Evolutionary conservation across 2,797 vertebrate species (phyloP), one percentile per base, ranked within the genome.

Genomic region (Gobio occitaniae): DNA sequence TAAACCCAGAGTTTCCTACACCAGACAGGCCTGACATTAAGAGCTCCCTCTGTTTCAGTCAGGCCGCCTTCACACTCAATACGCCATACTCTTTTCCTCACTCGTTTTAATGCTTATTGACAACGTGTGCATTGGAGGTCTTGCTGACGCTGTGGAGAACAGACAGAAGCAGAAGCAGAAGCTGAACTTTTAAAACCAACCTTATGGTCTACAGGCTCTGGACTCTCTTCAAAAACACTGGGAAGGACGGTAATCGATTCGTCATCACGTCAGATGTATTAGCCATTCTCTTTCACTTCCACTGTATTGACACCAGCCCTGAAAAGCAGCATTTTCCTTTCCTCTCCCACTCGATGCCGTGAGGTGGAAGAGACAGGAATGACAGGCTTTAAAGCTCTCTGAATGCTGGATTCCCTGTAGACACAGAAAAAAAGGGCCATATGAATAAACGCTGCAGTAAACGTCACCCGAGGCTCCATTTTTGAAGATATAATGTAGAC

Each of bases 201-300:
- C 52, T 77, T 56, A 36, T 86, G 48, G 41, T 71, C 59, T 63
- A 7, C 17, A 15, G 56, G 41, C 71, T 65, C 82, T 87, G 83
- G 21, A 68, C 29, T 83, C 80, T 83, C 88, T 86, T 88, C 85
- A 78, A 48, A 89, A 78, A 92, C 75, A 61, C 79, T 25, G 78
- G 66, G 91, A 89, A 90, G 25, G 83, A 86, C 77, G 59, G 29
- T 56, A 89, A 93, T 91, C 89, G 92, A 94, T 93, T 93, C 91
- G 78, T 93, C 92, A 92, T 90, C 89, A 90, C 88, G 90, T 91
- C 89, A 90, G 90, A 86, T 59, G 89, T 91, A 90, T 86, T 91
- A 87, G 74, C 81, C 82, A 90, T 91, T 83, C 87, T 90, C 78
- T 88, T 89, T 86, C 75, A 89, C 87, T 86, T 85, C 71, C 72